Percentiles rank a stretch among this genome's conserved stretches.
These are phyloP conservation scores for Tholera decimalis DNA, from an alignment of 2,888 invertebrate species.

Conservation along the genomic window DNA sequence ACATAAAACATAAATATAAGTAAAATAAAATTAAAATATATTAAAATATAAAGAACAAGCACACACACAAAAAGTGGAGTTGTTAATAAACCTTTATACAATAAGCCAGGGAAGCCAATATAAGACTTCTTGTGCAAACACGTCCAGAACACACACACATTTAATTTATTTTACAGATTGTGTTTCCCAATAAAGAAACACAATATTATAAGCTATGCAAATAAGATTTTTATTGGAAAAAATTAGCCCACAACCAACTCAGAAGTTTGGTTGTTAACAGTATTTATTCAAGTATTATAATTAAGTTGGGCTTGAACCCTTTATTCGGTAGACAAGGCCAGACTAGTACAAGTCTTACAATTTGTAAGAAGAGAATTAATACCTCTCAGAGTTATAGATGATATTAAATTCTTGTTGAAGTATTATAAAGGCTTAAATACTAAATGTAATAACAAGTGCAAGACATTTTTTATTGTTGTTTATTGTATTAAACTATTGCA, in stretches of 20 bases:
- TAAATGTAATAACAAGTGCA: conserved; percentile 3
- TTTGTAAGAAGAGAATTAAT: conserved; percentile 46
- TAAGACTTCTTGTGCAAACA: no score
- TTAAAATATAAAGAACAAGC: no score
- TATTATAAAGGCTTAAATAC: conserved; percentile 29
- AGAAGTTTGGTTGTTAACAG: conserved; percentile 1
- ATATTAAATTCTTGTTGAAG: conserved; percentile 35
- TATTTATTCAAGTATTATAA: conserved; percentile 50
- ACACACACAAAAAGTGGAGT: no score
- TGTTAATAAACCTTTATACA: no score
- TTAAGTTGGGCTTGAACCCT: conserved; percentile 28
- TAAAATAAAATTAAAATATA: no score
- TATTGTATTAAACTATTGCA: no score
- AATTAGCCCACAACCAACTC: neutral
- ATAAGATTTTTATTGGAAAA: neutral
- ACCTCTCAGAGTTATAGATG: conserved; percentile 27
- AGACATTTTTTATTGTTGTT: neutral
- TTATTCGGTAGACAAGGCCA: conserved; percentile 42
- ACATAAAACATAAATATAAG: no score
- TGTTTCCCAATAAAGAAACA: no score
- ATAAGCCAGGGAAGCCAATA: no score
- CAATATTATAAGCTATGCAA: neutral
- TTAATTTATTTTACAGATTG: no score
- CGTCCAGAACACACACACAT: neutral
- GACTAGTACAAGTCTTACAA: conserved; percentile 34